phyloP scores from a whole-genome alignment of 2,113 vertebrate genomes.

The Zosterops pallidus region DNA sequence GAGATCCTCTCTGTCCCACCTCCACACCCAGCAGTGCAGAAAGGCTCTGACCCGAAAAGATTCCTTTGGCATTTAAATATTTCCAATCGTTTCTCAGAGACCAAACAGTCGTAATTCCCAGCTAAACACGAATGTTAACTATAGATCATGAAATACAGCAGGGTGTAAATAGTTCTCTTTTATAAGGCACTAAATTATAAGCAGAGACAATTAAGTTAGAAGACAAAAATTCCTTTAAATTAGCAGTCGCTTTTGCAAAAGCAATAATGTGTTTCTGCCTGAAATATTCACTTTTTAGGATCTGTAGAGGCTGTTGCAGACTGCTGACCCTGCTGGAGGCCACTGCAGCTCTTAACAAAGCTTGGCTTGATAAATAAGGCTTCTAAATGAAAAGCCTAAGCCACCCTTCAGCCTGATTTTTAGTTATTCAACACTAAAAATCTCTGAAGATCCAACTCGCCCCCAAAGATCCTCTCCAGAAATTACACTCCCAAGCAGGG shows the following conservation, averaged over 20 bases:
- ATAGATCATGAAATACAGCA: slow-evolving; percentile 22
- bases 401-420: not conserved
- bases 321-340: not conserved
- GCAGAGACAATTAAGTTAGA: not conserved
- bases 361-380: not conserved
- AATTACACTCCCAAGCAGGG: not conserved
- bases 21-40: not conserved
- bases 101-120: not conserved
- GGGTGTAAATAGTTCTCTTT: not conserved
- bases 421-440: not conserved
- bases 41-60: not conserved
- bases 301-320: not conserved
- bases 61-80: not conserved
- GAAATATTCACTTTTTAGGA: not conserved
- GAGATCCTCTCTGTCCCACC: not conserved
- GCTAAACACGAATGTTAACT: slow-evolving; percentile 14
- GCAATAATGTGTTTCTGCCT: not conserved
- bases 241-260: not conserved
- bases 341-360: not conserved
- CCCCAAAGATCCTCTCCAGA: not conserved
- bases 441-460: not conserved
- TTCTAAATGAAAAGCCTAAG: not conserved
- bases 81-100: not conserved
- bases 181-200: slow-evolving; percentile 21
- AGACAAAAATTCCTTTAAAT: slow-evolving; percentile 15